phyloP scores from a whole-genome alignment of 2,888 invertebrate species.

The Mechanitis mazaeus region DNA sequence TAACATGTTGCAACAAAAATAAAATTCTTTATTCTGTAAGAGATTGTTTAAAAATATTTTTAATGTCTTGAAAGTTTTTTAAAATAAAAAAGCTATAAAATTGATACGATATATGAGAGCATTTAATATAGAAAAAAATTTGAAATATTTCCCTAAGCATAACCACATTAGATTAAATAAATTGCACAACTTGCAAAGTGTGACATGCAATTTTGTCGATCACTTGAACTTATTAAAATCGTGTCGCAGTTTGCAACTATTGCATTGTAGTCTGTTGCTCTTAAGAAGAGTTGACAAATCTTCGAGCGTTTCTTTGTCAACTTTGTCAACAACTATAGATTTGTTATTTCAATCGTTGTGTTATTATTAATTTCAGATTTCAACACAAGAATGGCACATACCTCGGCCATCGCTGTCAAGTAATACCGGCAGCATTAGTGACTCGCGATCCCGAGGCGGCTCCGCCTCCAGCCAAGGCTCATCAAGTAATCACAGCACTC shows the following conservation, averaged over 20 bases:
- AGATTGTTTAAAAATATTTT: background rate
- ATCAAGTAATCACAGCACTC: conserved; percentile 85
- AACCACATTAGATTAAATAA: background rate
- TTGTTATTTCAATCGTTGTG: background rate
- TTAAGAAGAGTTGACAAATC: conserved; percentile 9
- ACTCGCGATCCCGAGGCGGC: conserved; percentile 69
- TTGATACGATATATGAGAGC: too few species aligned
- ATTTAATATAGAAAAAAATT: too few species aligned
- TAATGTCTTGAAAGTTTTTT: too few species aligned
- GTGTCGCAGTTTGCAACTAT: conserved; percentile 17
- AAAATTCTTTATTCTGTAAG: background rate
- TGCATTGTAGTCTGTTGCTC: conserved; percentile 17
- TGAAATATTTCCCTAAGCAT: background rate
- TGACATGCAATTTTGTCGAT: conserved; percentile 12
- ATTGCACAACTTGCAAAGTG: conserved; percentile 9
- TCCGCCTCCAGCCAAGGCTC: conserved; percentile 80
- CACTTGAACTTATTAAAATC: conserved; percentile 13
- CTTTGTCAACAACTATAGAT: background rate
- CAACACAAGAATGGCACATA: conserved; percentile 82
- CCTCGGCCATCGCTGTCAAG: conserved; percentile 85
- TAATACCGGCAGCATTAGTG: conserved; percentile 55
- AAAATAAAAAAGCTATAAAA: too few species aligned
- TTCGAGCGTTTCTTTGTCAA: conserved; percentile 14
- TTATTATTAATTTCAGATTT: conserved; percentile 50
- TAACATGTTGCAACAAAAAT: conserved; percentile 2